Evolutionary conservation across 2,113 vertebrate genomes (phyloP).

Genomic region (Tragelaphus strepsiceros): DNA sequence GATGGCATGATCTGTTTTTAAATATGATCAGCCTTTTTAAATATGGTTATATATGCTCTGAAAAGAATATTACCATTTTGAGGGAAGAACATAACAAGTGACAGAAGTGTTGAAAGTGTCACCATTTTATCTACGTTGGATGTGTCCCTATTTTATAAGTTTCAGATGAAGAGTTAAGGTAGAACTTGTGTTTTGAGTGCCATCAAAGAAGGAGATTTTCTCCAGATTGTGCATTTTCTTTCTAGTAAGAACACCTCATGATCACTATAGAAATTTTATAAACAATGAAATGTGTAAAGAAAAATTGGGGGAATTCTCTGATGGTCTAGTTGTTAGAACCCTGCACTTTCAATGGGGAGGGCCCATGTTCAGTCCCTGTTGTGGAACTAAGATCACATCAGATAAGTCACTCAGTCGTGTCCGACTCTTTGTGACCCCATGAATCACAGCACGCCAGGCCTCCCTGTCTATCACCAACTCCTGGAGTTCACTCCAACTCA

Average conservation of each 20-base stretch:
- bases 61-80: neutral
- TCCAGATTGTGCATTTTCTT: neutral
- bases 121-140: neutral
- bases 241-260: neutral
- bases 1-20: neutral
- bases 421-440: too few relatives aligned
- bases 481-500: too few relatives aligned
- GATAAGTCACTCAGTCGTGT: too few relatives aligned
- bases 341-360: neutral
- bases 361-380: neutral
- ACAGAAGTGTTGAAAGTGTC: neutral
- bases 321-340: neutral
- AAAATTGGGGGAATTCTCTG: neutral
- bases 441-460: too few relatives aligned
- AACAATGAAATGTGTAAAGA: neutral
- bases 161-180: neutral
- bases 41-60: neutral
- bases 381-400: neutral
- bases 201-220: neutral
- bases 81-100: neutral
- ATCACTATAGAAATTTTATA: neutral
- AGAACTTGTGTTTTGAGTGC: neutral
- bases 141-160: neutral
- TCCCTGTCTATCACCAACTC: too few relatives aligned
- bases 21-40: neutral